Conservation (phyloP, 1,140 invertebrate species). For the Drosophila asahinai region DNA sequence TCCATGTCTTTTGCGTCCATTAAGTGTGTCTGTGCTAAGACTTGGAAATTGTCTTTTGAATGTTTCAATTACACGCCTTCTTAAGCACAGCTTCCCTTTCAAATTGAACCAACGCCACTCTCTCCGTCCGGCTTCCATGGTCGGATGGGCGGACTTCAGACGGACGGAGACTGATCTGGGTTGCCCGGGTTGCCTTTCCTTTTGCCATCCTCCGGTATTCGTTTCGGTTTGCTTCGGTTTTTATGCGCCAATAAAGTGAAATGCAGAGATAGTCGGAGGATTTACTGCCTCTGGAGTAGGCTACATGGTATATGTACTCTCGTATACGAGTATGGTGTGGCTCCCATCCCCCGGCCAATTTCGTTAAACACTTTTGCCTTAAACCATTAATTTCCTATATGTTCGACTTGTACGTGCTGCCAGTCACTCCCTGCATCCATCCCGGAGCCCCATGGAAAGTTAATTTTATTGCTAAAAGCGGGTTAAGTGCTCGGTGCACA, state of each 20-base stretch:
- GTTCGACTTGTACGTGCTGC: constrained; percentile 72
- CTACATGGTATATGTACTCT: constrained; percentile 34
- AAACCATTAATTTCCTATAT: constrained; percentile 85
- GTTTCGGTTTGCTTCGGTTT: constrained; percentile 59
- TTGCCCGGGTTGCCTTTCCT: constrained; percentile 36
- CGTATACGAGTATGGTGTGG: constrained; percentile 31
- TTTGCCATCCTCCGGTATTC: constrained; percentile 31
- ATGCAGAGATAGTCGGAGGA: constrained; percentile 76
- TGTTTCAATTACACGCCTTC: constrained; percentile 85
- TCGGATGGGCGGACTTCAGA: constrained; percentile 45
- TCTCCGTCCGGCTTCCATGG: constrained; percentile 28
- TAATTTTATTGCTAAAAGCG: constrained; percentile 85
- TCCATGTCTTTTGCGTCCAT: constrained; percentile 81
- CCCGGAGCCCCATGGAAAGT: constrained; percentile 60
- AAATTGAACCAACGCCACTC: constrained; percentile 72
- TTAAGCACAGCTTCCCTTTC: constrained; percentile 85
- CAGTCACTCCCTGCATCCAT: constrained; percentile 16
- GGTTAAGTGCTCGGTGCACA: constrained; percentile 78
- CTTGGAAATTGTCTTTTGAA: constrained; percentile 85
- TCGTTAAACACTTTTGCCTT: constrained; percentile 85
- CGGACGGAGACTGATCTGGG: constrained; percentile 46
- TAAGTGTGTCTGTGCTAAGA: constrained; percentile 85
- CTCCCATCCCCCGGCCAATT: constrained; percentile 54
- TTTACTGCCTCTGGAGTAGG: constrained; percentile 72
- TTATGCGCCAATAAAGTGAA: constrained; percentile 83